These are phyloP conservation scores for Micronycteris hirsuta DNA, from an alignment of 2,113 vertebrate species.

Conservation along the genomic window DNA sequence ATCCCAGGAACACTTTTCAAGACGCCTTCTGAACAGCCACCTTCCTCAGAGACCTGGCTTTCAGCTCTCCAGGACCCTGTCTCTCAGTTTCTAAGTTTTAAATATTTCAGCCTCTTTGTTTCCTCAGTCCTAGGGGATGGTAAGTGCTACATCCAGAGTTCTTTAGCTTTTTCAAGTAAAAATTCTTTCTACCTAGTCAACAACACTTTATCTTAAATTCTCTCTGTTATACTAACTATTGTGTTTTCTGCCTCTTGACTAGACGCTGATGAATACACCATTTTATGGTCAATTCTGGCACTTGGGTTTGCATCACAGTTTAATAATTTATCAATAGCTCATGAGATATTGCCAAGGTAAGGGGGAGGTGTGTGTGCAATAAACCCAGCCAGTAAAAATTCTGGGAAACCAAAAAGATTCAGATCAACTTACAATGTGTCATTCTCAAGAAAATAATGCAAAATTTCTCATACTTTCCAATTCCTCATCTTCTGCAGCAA, in stretches of 20 bases:
- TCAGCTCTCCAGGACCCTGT: background rate
- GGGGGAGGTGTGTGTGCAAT: background rate
- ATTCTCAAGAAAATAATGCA: slow-evolving; percentile 42
- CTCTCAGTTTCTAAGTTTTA: background rate
- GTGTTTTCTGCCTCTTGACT: slow-evolving; percentile 10
- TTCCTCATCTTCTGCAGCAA: background rate
- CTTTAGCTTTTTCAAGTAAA: background rate
- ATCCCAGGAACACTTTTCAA: background rate
- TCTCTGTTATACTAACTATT: background rate
- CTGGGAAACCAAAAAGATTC: slow-evolving; percentile 32
- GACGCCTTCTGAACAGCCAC: background rate
- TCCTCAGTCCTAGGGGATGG: too few relatives aligned
- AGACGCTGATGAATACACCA: background rate
- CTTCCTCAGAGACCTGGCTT: background rate
- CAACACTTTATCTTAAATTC: background rate
- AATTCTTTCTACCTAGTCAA: background rate
- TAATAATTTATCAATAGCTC: slow-evolving; percentile 54
- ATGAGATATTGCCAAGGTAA: background rate
- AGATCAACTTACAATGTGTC: slow-evolving; percentile 21
- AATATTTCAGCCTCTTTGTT: background rate
- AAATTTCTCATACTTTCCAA: slow-evolving; percentile 33
- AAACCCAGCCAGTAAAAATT: slow-evolving; percentile 34
- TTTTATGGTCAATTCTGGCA: slow-evolving; percentile 6
- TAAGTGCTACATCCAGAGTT: background rate
- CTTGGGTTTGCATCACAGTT: slow-evolving; percentile 17